phyloP scores from a whole-genome alignment of 2,113 vertebrate species.

The Myrmecobius fasciatus region DNA sequence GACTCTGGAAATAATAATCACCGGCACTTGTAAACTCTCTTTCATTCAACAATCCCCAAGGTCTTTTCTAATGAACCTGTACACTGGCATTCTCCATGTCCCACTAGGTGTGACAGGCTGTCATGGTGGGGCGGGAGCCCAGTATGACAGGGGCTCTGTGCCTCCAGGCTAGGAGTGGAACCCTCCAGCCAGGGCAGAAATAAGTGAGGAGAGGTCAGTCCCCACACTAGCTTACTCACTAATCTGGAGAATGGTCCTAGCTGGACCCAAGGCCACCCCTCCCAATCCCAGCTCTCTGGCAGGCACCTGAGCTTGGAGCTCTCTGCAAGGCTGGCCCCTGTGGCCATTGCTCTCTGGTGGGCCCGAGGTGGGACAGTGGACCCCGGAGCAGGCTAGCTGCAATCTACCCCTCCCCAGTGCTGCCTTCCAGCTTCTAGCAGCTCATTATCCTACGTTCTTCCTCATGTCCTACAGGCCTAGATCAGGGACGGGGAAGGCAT shows the following conservation, averaged over 20 bases:
- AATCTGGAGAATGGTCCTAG: neutral
- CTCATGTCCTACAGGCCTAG: neutral
- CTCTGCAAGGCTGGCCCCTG: too few relatives aligned
- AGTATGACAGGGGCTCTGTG: neutral
- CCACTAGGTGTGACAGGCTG: neutral
- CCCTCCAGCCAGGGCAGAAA: neutral
- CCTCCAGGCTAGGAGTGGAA: conserved; percentile 45
- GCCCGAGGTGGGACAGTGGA: neutral
- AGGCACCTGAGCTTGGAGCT: neutral
- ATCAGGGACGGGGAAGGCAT: conserved; percentile 53
- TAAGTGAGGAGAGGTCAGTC: neutral
- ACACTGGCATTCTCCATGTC: conserved; percentile 21
- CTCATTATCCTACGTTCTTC: conserved; percentile 29
- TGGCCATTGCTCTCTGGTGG: neutral
- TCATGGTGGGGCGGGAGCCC: neutral
- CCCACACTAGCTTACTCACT: neutral
- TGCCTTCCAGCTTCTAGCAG: conserved; percentile 4
- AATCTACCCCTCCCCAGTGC: neutral
- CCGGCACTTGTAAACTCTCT: conserved; percentile 66
- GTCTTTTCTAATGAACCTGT: conserved; percentile 37
- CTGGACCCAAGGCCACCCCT: neutral
- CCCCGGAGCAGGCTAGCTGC: neutral
- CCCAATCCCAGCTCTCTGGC: neutral
- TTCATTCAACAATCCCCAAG: neutral
- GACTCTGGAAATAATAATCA: conserved; percentile 54